Evolutionary conservation across 2,888 invertebrate species (phyloP), one percentile per base, ranked within the genome.

Genomic region (Agrypnus murinus): DNA sequence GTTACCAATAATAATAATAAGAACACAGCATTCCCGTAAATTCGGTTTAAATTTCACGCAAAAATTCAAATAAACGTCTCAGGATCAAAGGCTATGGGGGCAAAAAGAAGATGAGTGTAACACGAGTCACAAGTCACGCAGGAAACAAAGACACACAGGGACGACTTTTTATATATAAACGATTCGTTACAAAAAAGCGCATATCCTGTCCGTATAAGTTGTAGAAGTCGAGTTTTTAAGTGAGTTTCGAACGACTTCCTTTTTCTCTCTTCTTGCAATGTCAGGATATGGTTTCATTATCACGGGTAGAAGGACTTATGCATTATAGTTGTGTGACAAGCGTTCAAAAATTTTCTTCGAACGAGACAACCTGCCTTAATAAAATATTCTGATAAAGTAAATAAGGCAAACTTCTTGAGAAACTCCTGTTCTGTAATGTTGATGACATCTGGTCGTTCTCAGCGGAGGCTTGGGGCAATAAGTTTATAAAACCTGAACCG

Each of bases 231-330:
- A 34, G 34, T 53, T 53, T 34, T 34, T 53, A 53, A 53, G 34
- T 10, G 53, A 53, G n/a, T 34, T 46, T 53, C 53, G 53, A 34
- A 34, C 31, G 53, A 53, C 53, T 53, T 53, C 53, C 53, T 53
- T 34, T 53, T 12, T 25, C 25, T 25, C 25, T 12, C 5, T 5
- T 25, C 25, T 15, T 4, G 32, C 53, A 8, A 15, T 19, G 19
- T 17, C 53, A 53, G 53, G 53, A 34, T 53, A 53, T 10, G 32
- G 53, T 53, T 53, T 53, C 53, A 34, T 53, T 53, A 34, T 53
- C 10, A n/a, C n/a, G n/a, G n/a, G n/a, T n/a, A n/a, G n/a, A n/a
- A 31, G 17, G 25, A 48, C 15, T 17, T 2, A 1, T 45, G 8
- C 14, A 14, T 5, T 6, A n/a, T 5, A 14, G 43, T 17, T 14